Conservation (phyloP, 2,113 vertebrate species). For the Hystrix brachyura region DNA sequence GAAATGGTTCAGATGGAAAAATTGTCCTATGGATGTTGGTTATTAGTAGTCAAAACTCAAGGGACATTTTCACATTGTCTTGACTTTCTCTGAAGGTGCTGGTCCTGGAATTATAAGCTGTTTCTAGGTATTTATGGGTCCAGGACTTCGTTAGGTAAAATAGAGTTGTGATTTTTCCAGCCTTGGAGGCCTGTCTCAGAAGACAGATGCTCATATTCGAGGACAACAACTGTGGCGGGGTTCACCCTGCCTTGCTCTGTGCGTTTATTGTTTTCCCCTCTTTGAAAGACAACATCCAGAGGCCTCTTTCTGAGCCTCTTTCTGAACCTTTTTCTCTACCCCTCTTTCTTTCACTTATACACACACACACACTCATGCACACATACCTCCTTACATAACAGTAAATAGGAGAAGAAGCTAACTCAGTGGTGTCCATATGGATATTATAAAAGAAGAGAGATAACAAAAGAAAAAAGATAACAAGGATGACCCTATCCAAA, state of each 20-base stretch:
- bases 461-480: background rate
- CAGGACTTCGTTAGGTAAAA: background rate
- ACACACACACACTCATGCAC: background rate
- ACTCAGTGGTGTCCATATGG: background rate
- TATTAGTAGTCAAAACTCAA: constrained; percentile 3
- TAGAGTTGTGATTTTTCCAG: background rate
- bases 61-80: background rate
- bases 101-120: background rate
- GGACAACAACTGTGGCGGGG: background rate
- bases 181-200: background rate
- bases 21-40: background rate
- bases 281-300: background rate
- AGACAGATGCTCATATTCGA: background rate
- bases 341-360: background rate
- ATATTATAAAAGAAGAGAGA: background rate
- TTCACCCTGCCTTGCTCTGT: background rate
- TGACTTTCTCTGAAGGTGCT: background rate
- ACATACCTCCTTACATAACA: background rate
- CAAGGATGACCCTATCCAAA: background rate
- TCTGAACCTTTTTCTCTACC: background rate
- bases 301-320: background rate
- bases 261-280: background rate
- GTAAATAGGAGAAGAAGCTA: background rate
- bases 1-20: background rate
- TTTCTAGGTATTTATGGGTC: background rate